Percentiles rank a stretch among this genome's conserved stretches.
These are phyloP conservation scores for Rhombomys opimus DNA, from an alignment of 2,113 vertebrate genomes.

Conservation along the genomic window DNA sequence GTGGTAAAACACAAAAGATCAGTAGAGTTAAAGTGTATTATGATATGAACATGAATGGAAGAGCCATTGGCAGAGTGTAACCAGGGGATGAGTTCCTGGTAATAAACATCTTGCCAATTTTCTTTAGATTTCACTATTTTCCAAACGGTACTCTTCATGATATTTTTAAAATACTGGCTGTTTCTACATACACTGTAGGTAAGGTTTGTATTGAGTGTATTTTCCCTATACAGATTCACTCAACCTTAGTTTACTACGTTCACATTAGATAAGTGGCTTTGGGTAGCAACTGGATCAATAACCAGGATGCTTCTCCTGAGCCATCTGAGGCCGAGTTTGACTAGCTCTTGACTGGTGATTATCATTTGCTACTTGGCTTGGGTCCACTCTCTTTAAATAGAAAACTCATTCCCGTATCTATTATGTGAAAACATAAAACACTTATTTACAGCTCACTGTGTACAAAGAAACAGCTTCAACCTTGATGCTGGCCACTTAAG, in stretches of 20 bases:
- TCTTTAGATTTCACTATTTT: neutral
- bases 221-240: conserved; percentile 43
- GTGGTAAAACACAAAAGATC: neutral
- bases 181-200: neutral
- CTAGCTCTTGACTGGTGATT: conserved; percentile 47
- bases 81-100: neutral
- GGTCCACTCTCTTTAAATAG: neutral
- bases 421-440: conserved; percentile 55
- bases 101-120: neutral
- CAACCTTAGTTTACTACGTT: neutral
- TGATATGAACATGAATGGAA: neutral
- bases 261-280: neutral
- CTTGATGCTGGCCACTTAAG: neutral
- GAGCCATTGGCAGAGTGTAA: neutral
- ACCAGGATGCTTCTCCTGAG: neutral
- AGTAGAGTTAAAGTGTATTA: neutral
- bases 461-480: conserved; percentile 5
- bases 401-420: neutral
- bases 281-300: neutral
- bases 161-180: neutral
- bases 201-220: neutral
- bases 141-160: neutral
- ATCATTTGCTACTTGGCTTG: conserved; percentile 33
- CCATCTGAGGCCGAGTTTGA: neutral
- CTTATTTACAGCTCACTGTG: neutral